phyloP scores from a whole-genome alignment of 2,888 invertebrate genomes.

The Teleogryllus oceanicus region DNA sequence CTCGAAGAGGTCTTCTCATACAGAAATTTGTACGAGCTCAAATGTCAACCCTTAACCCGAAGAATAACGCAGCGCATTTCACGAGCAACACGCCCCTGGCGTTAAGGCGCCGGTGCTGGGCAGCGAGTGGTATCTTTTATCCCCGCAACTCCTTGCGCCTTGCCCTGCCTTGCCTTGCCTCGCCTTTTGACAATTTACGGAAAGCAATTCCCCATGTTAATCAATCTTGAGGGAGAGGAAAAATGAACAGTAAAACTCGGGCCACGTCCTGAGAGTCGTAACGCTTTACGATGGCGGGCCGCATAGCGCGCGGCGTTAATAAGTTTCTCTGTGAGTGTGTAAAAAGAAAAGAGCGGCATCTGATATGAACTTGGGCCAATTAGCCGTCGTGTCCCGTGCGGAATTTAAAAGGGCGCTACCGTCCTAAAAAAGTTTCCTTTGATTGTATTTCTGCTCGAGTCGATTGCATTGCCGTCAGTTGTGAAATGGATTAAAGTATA shows the following conservation, averaged over 20 bases:
- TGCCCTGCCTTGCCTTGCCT: background rate
- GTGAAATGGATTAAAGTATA: constrained; percentile 32
- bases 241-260: constrained; percentile 9
- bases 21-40: no score
- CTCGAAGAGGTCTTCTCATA: no score
- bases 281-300: constrained; percentile 4
- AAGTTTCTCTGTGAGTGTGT: constrained; percentile 18
- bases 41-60: no score
- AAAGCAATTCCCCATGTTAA: constrained; percentile 10
- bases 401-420: constrained; percentile 8
- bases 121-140: constrained; percentile 4
- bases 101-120: no score
- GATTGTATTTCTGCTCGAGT: constrained; percentile 19
- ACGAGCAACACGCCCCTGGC: no score
- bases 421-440: constrained; percentile 8
- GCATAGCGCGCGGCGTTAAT: constrained; percentile 12
- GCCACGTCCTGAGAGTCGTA: constrained; percentile 9
- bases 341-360: constrained; percentile 18
- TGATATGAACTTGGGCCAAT: constrained; percentile 9
- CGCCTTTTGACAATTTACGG: constrained; percentile 6
- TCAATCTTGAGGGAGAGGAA: constrained; percentile 8
- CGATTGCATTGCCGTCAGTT: constrained; percentile 29
- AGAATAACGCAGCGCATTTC: no score
- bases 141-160: background rate
- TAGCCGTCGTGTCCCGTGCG: constrained; percentile 7